Base-by-base conservation (phyloP, 2,888 invertebrate genomes). In the Helicoverpa assulta region DNA sequence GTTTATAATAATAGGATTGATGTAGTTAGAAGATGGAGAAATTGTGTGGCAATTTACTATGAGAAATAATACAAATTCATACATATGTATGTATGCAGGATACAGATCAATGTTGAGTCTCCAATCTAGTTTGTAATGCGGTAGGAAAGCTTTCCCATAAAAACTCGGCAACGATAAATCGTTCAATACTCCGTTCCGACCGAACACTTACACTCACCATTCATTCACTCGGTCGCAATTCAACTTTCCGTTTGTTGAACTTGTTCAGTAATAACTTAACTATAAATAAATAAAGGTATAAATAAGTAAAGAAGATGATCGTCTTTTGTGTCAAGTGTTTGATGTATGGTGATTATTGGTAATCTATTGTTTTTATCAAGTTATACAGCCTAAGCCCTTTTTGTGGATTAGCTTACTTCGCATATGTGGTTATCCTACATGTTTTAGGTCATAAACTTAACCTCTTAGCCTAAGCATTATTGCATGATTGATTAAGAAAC, bases 261-360 rank as follows among this genome's bases (percentile, higher is more conserved):
- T 74, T 67, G 37, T 54, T 73, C 77, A 76, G 74, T 76, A 77
- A 77, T 82, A 82, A 75, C 69, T 70, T 76, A 57, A 53, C 74
- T 67, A 82, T 84, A 75, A 80, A 82, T 82, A 82, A 72, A 50
- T 51, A 73, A 54, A 79, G 53, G 74, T 67, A 82, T 84, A 75
- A 80, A 82, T 82, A 82, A 72, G 52, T 51, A 73, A 54, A 79
- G 84, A 82, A 77, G 53, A 43, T 57, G 77, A 26, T 5, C 51
- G 37, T 53, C 14, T 58, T 69, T 18, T 67, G 47, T 43, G 63
- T 56, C 12, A 56, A 76, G 80, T 59, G 61, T 16, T 18, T 53
- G 19, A 53, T 55, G 52, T 64, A 55, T 43, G 52, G 58, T 76
- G 70, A 66, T 80, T 76, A 76, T 77, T 66, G 76, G 40, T 19